These are phyloP conservation scores for Mionectes olivaceus DNA, from an alignment of 2,797 vertebrate species.

Conservation along the genomic window DNA sequence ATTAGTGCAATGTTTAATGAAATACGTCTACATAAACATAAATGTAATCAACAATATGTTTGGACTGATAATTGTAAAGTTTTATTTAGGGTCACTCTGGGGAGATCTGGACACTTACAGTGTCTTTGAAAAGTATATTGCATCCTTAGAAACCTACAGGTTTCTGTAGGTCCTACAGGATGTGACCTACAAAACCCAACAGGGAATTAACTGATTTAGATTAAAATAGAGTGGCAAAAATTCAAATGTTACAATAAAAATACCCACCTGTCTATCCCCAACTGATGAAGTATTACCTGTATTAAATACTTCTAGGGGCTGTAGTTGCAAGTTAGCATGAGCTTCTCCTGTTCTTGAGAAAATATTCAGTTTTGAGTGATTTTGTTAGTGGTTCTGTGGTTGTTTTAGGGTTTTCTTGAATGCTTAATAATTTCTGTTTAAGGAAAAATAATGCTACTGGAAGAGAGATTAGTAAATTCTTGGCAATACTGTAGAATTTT, in stretches of 20 bases:
- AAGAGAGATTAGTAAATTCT: neutral
- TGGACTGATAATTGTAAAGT: neutral
- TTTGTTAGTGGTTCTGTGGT: neutral
- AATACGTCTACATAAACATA: neutral
- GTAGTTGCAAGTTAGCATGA: neutral
- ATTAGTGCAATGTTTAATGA: neutral
- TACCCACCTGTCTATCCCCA: fast-evolving
- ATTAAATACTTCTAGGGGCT: neutral
- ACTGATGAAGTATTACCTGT: neutral
- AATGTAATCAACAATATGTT: neutral
- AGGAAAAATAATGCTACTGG: neutral
- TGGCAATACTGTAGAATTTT: neutral
- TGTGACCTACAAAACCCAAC: neutral
- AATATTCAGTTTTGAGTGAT: neutral
- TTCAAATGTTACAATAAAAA: neutral
- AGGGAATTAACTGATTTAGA: neutral
- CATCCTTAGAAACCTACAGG: slow-evolving; percentile 5
- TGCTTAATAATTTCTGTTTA: neutral
- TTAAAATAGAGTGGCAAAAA: slow-evolving; percentile 12
- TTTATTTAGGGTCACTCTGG: neutral
- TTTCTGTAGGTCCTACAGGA: no score
- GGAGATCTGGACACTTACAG: neutral
- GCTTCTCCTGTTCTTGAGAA: neutral
- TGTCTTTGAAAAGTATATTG: slow-evolving; percentile 7
- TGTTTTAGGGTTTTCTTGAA: neutral